Base-by-base conservation (phyloP, 2,888 invertebrate genomes). In the Cephus rjabovi region DNA sequence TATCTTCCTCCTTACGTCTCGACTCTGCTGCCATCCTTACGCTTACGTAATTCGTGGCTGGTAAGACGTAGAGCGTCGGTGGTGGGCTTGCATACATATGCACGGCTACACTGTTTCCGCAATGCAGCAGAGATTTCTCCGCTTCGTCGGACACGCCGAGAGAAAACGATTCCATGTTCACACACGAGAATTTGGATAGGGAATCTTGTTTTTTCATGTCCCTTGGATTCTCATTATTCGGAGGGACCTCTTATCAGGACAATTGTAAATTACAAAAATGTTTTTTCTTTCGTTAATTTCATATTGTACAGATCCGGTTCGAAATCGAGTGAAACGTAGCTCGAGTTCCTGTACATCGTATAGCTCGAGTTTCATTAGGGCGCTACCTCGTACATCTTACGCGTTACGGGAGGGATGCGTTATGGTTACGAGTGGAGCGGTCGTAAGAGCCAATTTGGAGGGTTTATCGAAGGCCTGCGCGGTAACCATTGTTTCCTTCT, bases 1-100 rank as follows among this genome's bases (percentile, higher is more conserved):
- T 90, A 90, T 90, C 88, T 87, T 87, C 89, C 89, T 88, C 89
- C 84, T 82, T 83, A 84, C 81, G 80, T 23, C 33, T 23, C 23
- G 33, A 34, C 71, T 15, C 70, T 33, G 33, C 1, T 70, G 70
- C 71, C 71, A 15, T 71, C 33, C 80, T 23, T 30, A 30, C 81
- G 81, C 81, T 86, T 83, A 83, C 82, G 85, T 87, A 87, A 89
- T 89, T 86, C 86, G 83, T 83, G 85, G 83, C 84, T 83, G 84
- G 85, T 84, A 86, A 87, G 86, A 87, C 86, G 84, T 79, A 83
- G 83, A 82, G 83, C 83, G 81, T 77, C 23, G 56, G 56, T 37
- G 37, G 4, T 30, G 68, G 69, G 76, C 76, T 81, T 74, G 75
- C 77, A 79, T 80, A 80, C 80, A 80, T 79, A 70, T 75, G 76